Conservation (phyloP, 1,140 invertebrate genomes). For the Zaprionus tsacasi region DNA sequence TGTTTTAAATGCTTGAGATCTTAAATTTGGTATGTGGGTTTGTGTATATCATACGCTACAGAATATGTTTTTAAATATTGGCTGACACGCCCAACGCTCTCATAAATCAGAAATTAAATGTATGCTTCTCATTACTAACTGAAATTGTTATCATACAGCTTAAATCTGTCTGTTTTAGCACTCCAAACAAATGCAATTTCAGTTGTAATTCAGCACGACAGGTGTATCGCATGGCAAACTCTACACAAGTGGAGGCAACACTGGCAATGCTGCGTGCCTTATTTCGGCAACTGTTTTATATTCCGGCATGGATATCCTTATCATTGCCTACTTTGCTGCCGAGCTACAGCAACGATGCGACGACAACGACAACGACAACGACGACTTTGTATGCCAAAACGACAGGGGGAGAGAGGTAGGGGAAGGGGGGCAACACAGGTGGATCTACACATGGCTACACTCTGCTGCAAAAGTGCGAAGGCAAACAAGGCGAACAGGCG, state of each 20-base stretch:
- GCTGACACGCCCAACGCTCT: too few relatives aligned
- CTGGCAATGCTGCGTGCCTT: background rate
- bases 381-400: background rate
- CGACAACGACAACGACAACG: background rate
- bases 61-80: too few relatives aligned
- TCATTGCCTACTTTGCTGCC: constrained; percentile 3
- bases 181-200: background rate
- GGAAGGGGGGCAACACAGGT: background rate
- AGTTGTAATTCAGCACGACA: background rate
- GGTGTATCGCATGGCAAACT: background rate
- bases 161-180: background rate
- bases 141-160: background rate
- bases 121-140: too few relatives aligned
- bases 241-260: background rate
- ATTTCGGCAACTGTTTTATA: constrained; percentile 6
- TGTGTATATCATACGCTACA: too few relatives aligned
- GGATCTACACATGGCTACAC: constrained; percentile 13
- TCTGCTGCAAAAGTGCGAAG: constrained; percentile 45
- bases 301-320: constrained; percentile 3
- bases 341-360: background rate
- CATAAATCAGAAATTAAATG: too few relatives aligned
- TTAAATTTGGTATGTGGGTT: too few relatives aligned
- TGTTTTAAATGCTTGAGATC: too few relatives aligned
- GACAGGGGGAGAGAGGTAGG: background rate
- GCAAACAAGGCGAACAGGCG: constrained; percentile 47